phyloP scores from a whole-genome alignment of 2,113 vertebrate genomes.

The Sander vitreus region DNA sequence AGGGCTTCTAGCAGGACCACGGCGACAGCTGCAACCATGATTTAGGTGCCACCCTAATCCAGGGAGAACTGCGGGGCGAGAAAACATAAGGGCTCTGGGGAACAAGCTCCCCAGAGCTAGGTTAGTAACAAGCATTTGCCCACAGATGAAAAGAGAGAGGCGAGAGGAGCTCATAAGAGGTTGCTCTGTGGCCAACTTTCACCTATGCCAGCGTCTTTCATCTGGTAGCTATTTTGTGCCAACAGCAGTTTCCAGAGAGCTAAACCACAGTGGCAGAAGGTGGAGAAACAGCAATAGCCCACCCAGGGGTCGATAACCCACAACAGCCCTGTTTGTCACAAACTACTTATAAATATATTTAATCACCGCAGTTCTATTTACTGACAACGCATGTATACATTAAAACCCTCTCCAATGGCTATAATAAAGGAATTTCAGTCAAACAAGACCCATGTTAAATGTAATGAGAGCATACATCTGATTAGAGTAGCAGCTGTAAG shows the following conservation, averaged over 20 bases:
- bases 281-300: slow-evolving; percentile 73
- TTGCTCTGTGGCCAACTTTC: slow-evolving; percentile 54
- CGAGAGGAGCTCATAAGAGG: neutral
- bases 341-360: slow-evolving; percentile 57
- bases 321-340: slow-evolving; percentile 65
- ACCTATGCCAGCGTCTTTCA: slow-evolving; percentile 55
- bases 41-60: too few relatives aligned
- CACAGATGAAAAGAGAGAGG: too few relatives aligned
- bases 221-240: slow-evolving; percentile 78
- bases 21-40: too few relatives aligned
- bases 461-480: slow-evolving; percentile 38
- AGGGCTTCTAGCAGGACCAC: too few relatives aligned
- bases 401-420: neutral
- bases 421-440: slow-evolving; percentile 29
- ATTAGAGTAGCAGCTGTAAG: slow-evolving; percentile 69
- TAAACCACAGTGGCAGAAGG: slow-evolving; percentile 81
- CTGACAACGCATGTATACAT: slow-evolving; percentile 31
- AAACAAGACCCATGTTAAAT: slow-evolving; percentile 56
- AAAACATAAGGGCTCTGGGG: too few relatives aligned
- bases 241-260: slow-evolving; percentile 79
- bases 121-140: too few relatives aligned
- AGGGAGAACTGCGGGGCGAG: too few relatives aligned
- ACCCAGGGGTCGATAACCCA: slow-evolving; percentile 78
- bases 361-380: slow-evolving; percentile 39
- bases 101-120: too few relatives aligned